Evolutionary conservation across 2,797 vertebrate species (phyloP).

Genomic region (Anguilla megastoma): DNA sequence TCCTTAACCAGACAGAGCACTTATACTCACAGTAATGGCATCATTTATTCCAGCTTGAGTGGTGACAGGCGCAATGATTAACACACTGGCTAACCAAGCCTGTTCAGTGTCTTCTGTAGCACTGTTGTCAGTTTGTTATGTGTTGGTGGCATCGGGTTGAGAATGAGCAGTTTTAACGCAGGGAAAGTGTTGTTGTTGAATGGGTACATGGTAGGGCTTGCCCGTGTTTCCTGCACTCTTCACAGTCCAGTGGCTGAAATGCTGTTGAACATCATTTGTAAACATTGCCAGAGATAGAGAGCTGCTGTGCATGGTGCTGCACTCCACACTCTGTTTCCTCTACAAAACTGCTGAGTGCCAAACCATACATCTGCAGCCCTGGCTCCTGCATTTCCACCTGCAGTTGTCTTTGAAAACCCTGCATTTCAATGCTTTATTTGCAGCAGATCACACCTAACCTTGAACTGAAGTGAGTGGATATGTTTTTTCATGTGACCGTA

Average conservation of each 20-base stretch:
- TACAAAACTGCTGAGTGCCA: background rate
- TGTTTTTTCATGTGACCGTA: background rate
- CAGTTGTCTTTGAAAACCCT: background rate
- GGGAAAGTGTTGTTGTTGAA: background rate
- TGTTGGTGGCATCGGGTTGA: background rate
- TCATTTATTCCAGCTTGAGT: background rate
- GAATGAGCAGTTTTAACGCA: background rate
- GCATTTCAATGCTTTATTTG: background rate
- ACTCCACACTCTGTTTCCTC: background rate
- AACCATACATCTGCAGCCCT: background rate
- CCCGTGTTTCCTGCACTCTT: background rate
- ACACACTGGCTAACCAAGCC: background rate
- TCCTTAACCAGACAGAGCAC: background rate
- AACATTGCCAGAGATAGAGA: background rate
- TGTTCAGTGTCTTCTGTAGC: background rate
- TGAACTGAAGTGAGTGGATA: background rate
- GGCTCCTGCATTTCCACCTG: background rate
- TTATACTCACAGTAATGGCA: background rate
- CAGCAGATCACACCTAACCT: background rate
- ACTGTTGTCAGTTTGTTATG: background rate
- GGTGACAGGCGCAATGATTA: background rate
- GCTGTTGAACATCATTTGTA: background rate
- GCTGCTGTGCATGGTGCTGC: background rate
- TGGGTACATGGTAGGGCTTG: background rate
- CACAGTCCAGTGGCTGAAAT: constrained; percentile 3